A percentile compares a stretch with the other conserved stretches of the same genome.
Evolutionary conservation across 2,113 vertebrate genomes (phyloP).

Genomic region (Morone saxatilis): DNA sequence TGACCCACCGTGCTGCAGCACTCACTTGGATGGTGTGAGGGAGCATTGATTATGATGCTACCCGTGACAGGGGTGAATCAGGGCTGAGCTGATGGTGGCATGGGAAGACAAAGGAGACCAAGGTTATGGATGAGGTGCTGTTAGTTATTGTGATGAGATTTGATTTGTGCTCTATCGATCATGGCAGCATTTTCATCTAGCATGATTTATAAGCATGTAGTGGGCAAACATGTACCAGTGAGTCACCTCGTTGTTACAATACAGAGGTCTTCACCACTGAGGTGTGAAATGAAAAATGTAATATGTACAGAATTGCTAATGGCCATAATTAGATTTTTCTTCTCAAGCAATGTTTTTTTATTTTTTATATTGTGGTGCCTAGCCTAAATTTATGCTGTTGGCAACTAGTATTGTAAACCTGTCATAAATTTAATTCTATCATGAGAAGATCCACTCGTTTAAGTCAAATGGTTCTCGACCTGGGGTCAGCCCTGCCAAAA

Average conservation of each 20-base stretch:
- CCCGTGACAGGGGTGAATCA: conserved; percentile 67
- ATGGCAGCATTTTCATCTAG: conserved; percentile 67
- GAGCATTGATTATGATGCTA: conserved; percentile 81
- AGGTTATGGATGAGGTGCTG: conserved; percentile 73
- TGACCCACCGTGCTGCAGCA: conserved; percentile 73
- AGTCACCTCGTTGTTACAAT: conserved; percentile 42
- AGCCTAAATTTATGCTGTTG: neutral
- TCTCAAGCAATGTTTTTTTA: neutral
- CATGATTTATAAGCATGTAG: conserved; percentile 69
- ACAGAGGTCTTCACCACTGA: conserved; percentile 47
- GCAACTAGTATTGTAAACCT: conserved; percentile 7
- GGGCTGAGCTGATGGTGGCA: conserved; percentile 52
- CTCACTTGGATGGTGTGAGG: conserved; percentile 54
- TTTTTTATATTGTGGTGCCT: neutral
- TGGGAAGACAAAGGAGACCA: conserved; percentile 56
- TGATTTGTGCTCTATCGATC: conserved; percentile 78
- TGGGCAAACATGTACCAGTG: conserved; percentile 34
- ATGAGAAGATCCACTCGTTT: conserved; percentile 1
- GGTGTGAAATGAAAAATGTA: conserved; percentile 70
- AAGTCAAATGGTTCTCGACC: neutral
- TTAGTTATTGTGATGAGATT: conserved; percentile 76
- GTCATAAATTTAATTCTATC: neutral
- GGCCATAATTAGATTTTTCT: conserved; percentile 28
- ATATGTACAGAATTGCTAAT: conserved; percentile 34
- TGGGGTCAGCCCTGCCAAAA: neutral